Evolutionary conservation across 2,113 vertebrate genomes (phyloP).

Genomic region (Gorsachius goisagi): DNA sequence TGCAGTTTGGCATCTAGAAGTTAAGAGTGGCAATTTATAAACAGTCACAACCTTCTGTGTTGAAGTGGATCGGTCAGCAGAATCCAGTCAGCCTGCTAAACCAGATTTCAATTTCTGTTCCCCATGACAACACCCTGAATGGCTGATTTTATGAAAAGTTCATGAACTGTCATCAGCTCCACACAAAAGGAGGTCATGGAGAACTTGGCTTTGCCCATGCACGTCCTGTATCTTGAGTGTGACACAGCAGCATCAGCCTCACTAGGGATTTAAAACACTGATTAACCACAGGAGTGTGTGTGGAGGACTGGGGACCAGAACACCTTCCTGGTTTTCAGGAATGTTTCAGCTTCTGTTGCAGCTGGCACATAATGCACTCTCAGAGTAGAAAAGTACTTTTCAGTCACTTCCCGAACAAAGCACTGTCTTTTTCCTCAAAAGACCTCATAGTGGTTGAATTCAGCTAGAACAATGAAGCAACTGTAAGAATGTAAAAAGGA

Average conservation of each 20-base stretch:
- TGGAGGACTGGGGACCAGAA: neutral
- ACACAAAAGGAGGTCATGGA: neutral
- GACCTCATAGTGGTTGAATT: neutral
- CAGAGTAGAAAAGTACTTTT: neutral
- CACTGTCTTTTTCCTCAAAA: slow-evolving; percentile 20
- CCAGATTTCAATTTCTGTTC: slow-evolving; percentile 19
- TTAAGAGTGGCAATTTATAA: neutral
- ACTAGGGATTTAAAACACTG: neutral
- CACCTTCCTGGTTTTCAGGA: neutral
- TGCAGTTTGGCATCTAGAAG: neutral
- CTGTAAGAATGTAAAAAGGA: neutral
- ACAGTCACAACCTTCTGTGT: neutral
- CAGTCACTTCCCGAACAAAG: neutral
- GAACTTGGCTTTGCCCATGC: neutral
- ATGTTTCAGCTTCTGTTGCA: neutral
- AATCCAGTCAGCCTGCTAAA: neutral
- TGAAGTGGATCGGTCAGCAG: neutral
- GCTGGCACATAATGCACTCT: neutral
- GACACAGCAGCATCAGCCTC: neutral
- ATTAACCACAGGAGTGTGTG: neutral
- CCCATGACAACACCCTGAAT: neutral
- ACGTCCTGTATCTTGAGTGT: neutral
- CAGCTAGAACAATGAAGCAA: slow-evolving; percentile 9
- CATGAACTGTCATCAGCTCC: neutral
- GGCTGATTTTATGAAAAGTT: neutral